phyloP scores from a whole-genome alignment of 2,888 invertebrate species.

The Zootermopsis nevadensis region DNA sequence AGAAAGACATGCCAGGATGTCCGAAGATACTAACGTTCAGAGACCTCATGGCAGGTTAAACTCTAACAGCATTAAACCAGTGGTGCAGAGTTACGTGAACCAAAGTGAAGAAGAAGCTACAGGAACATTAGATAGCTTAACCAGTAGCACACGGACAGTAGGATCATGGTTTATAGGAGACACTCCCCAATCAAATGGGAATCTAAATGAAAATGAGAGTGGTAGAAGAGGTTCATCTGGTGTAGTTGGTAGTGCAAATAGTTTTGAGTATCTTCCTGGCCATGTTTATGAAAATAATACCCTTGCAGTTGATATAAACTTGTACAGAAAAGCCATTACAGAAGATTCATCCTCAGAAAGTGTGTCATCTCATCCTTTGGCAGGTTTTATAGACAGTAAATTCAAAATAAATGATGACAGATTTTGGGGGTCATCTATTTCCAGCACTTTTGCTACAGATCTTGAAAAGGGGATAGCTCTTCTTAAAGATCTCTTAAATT shows the following conservation, averaged over 20 bases:
- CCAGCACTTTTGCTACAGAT: constrained; percentile 66
- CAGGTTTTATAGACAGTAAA: neutral
- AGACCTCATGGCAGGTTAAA: neutral
- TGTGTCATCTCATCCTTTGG: neutral
- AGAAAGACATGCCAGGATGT: too few species aligned
- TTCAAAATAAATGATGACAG: neutral
- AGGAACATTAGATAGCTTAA: constrained; percentile 24
- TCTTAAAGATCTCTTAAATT: constrained; percentile 69
- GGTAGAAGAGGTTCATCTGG: constrained; percentile 25
- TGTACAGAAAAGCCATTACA: neutral
- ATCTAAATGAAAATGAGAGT: neutral
- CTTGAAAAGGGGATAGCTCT: constrained; percentile 72
- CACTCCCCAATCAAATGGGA: neutral
- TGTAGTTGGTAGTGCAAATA: constrained; percentile 71
- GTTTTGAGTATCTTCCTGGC: constrained; percentile 74
- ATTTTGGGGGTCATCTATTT: constrained; percentile 39
- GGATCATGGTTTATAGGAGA: constrained; percentile 29
- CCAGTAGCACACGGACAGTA: constrained; percentile 42
- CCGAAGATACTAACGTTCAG: neutral
- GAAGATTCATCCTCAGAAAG: neutral
- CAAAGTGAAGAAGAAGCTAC: constrained; percentile 5
- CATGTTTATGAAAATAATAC: constrained; percentile 67
- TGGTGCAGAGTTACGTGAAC: neutral
- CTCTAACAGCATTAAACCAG: neutral
- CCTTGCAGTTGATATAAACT: neutral